Evolutionary conservation across 2,113 vertebrate species (phyloP).

Genomic region (Thunnus maccoyii): DNA sequence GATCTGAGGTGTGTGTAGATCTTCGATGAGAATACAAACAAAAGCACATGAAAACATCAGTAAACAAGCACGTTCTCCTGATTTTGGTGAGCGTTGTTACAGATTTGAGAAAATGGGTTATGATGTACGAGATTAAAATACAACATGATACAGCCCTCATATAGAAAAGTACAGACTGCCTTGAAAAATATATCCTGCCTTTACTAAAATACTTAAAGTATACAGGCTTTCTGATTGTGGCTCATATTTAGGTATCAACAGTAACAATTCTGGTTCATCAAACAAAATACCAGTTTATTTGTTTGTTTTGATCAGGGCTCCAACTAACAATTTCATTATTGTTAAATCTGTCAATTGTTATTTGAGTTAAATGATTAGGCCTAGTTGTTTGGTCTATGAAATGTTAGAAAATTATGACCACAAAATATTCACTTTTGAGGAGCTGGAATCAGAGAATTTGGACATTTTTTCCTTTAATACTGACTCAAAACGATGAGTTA

Average conservation of each 20-base stretch:
- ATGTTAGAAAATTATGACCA: no score
- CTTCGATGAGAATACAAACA: slow-evolving; percentile 75
- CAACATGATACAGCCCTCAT: not conserved
- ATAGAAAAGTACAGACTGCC: not conserved
- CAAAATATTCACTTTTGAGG: no score
- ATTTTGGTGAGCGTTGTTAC: not conserved
- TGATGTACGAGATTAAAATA: slow-evolving; percentile 1
- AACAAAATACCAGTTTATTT: not conserved
- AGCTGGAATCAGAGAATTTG: no score
- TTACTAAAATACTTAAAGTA: not conserved
- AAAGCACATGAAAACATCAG: slow-evolving; percentile 7
- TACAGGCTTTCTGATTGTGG: not conserved
- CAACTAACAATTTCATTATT: no score
- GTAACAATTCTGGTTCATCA: not conserved
- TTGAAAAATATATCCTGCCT: not conserved
- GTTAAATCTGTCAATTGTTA: no score
- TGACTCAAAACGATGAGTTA: no score
- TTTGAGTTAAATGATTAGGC: no score
- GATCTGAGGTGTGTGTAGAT: slow-evolving; percentile 94
- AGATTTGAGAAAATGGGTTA: not conserved
- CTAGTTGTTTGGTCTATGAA: no score
- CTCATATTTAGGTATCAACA: not conserved
- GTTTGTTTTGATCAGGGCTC: no score
- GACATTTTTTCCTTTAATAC: no score
- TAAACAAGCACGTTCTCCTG: not conserved